These are phyloP conservation scores for Apogon hyalosoma DNA, from an alignment of 2,797 vertebrate genomes.

Conservation along the genomic window DNA sequence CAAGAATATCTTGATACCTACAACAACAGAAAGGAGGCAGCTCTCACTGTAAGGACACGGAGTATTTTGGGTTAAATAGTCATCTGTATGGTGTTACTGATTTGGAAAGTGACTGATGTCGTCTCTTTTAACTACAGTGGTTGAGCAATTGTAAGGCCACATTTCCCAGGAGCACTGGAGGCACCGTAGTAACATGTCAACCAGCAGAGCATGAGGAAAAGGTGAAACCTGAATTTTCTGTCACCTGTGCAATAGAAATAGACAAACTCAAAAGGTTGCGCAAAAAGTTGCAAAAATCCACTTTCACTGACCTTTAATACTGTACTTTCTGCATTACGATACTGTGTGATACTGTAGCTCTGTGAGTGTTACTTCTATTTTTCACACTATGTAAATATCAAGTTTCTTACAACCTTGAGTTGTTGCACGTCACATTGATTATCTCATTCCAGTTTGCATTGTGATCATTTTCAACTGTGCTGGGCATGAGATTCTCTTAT, in stretches of 20 bases:
- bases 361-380: conserved; percentile 83
- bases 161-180: conserved; percentile 87
- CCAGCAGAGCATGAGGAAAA: conserved; percentile 92
- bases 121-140: conserved; percentile 84
- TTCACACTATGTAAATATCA: conserved; percentile 50
- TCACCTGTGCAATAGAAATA: conserved; percentile 10
- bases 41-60: conserved; percentile 86
- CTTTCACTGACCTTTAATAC: conserved; percentile 65
- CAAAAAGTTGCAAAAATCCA: not conserved
- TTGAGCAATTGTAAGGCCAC: conserved; percentile 93
- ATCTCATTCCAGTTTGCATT: conserved; percentile 55
- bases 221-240: conserved; percentile 80
- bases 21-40: conserved; percentile 95
- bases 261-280: not conserved
- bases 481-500: conserved; percentile 60
- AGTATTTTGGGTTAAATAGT: not conserved
- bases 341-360: conserved; percentile 82
- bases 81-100: not conserved
- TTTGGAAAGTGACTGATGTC: not conserved
- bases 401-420: conserved; percentile 47
- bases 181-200: conserved; percentile 89
- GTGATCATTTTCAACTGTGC: conserved; percentile 62
- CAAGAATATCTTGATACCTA: conserved; percentile 98
- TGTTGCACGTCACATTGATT: conserved; percentile 56
- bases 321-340: conserved; percentile 75